These are phyloP conservation scores for Cyprinodon brontotheroides DNA, from an alignment of 2,113 vertebrate genomes.

Conservation along the genomic window DNA sequence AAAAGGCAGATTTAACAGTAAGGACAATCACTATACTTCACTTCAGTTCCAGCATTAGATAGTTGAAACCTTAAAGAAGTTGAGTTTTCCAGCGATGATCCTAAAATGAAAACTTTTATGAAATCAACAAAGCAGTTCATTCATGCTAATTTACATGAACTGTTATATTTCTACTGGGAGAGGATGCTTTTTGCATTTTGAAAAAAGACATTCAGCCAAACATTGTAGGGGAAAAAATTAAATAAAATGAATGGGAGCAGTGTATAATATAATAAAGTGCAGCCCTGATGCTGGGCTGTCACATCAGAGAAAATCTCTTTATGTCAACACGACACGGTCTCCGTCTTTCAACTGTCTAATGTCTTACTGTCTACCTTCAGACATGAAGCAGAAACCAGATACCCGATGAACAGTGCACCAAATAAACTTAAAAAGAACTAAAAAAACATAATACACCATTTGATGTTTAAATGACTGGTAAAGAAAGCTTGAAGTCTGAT, in stretches of 20 bases:
- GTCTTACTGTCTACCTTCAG: conserved; percentile 11
- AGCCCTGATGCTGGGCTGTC: conserved; percentile 20
- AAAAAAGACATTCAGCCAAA: neutral
- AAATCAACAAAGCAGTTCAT: too few relatives aligned
- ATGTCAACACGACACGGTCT: conserved; percentile 22
- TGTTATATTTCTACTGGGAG: too few relatives aligned
- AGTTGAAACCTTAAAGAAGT: neutral
- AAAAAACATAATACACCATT: neutral
- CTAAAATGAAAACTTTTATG: too few relatives aligned
- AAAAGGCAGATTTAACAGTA: neutral
- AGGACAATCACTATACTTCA: neutral
- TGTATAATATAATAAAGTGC: neutral
- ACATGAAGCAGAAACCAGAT: conserved; percentile 16
- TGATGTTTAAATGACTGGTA: conserved; percentile 7
- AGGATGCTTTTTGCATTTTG: too few relatives aligned
- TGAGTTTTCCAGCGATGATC: neutral
- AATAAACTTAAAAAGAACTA: conserved; percentile 8
- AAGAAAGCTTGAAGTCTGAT: conserved; percentile 8
- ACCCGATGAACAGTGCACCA: conserved; percentile 5
- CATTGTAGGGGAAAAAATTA: too few relatives aligned
- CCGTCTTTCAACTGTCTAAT: conserved; percentile 17
- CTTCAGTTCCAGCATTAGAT: neutral
- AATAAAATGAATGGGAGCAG: too few relatives aligned
- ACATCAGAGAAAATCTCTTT: conserved; percentile 15
- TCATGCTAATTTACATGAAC: too few relatives aligned